A percentile compares a stretch with the other conserved stretches of the same genome.
phyloP scores from a whole-genome alignment of 2,113 vertebrate genomes.

The Micromys minutus region DNA sequence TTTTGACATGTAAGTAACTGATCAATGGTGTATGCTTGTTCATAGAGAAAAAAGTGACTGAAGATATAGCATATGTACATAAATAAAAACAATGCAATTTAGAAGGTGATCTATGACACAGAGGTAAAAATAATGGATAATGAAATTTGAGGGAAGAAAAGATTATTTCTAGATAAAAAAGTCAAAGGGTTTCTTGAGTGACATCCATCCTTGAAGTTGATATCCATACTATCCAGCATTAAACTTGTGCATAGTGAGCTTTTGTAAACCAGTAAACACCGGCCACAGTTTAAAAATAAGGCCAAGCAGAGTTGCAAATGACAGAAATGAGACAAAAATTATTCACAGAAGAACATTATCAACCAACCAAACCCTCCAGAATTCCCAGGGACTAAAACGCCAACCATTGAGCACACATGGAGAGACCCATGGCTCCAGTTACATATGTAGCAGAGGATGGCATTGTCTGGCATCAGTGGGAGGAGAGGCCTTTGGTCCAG shows the following conservation, averaged over 20 bases:
- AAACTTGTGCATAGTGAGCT: neutral
- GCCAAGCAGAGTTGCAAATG: neutral
- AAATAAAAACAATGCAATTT: neutral
- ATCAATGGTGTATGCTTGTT: neutral
- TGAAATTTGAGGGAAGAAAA: constrained; percentile 35
- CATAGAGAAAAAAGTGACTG: neutral
- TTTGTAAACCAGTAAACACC: neutral
- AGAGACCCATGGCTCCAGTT: too few relatives aligned
- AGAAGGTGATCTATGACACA: neutral
- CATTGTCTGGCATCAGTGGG: too few relatives aligned
- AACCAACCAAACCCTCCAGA: too few relatives aligned
- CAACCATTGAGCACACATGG: too few relatives aligned
- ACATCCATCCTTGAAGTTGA: neutral
- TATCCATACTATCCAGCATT: neutral
- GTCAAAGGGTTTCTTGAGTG: constrained; percentile 26
- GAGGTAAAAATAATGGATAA: neutral
- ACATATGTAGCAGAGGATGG: too few relatives aligned
- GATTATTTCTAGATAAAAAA: constrained; percentile 40
- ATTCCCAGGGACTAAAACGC: too few relatives aligned
- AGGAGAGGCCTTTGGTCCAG: too few relatives aligned
- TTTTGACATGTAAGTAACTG: neutral
- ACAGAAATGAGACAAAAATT: constrained; percentile 10
- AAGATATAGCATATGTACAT: neutral
- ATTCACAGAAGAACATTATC: too few relatives aligned
- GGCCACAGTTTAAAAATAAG: constrained; percentile 6